Conservation (phyloP, 2,888 invertebrate genomes). For the Callosobruchus maculatus region DNA sequence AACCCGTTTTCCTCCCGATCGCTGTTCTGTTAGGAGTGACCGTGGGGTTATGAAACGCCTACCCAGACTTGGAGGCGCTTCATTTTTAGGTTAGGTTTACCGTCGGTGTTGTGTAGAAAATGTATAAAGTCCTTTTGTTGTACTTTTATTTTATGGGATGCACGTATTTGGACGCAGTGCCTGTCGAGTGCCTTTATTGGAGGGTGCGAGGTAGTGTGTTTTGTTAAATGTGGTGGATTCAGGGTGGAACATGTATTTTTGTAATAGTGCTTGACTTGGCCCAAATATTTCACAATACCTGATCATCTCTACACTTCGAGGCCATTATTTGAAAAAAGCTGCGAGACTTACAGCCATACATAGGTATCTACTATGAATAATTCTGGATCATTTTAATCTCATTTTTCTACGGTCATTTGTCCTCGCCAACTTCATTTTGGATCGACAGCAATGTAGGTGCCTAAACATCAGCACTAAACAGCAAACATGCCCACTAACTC, state of each 20-base stretch:
- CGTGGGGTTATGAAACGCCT: constrained; percentile 34
- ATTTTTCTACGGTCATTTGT: too few relatives aligned
- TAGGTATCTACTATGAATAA: too few relatives aligned
- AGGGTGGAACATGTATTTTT: not conserved
- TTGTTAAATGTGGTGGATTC: constrained; percentile 2
- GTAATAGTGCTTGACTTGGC: not conserved
- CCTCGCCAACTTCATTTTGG: too few relatives aligned
- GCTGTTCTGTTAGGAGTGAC: constrained; percentile 29
- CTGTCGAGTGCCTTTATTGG: constrained; percentile 14
- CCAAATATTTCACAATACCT: not conserved
- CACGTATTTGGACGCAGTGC: constrained; percentile 18
- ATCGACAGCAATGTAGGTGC: too few relatives aligned
- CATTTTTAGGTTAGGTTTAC: constrained; percentile 46
- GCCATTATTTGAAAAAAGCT: too few relatives aligned
- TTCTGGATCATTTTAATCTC: too few relatives aligned
- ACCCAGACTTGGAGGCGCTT: constrained; percentile 46
- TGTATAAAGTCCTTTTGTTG: constrained; percentile 27
- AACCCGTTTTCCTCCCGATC: constrained; percentile 36
- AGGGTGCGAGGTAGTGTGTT: constrained; percentile 1
- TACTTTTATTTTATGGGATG: constrained; percentile 21
- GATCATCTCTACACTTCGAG: too few relatives aligned
- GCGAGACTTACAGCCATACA: too few relatives aligned
- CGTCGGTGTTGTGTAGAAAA: constrained; percentile 25
- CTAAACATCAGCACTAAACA: too few relatives aligned
- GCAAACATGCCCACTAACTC: too few relatives aligned